Percentiles rank a stretch among this genome's conserved stretches.
These are phyloP conservation scores for Alectoris magna DNA, from an alignment of 2,797 vertebrate genomes.

Conservation along the genomic window DNA sequence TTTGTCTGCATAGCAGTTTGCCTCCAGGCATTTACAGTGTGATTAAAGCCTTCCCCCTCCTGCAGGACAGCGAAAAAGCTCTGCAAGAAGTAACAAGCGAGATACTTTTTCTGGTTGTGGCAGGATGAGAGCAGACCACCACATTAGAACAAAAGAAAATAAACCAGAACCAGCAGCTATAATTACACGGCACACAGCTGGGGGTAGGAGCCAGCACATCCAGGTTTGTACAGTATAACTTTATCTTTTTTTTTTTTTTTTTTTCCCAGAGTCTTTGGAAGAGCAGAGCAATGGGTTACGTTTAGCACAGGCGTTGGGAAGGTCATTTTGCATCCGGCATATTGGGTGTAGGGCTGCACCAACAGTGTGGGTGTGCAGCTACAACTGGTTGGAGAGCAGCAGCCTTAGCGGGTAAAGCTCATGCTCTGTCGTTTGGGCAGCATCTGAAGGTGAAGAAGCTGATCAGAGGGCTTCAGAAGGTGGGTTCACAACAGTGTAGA, in stretches of 20 bases:
- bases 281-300: not conserved
- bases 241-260: not conserved
- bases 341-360: not conserved
- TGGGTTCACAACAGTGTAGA: not conserved
- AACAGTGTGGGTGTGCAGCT: not conserved
- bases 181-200: not conserved
- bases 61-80: conserved; percentile 38
- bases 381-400: not conserved
- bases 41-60: conserved; percentile 11
- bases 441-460: not conserved
- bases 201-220: conserved; percentile 17
- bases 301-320: not conserved
- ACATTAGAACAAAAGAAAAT: conserved; percentile 45
- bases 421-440: not conserved
- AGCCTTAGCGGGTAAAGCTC: not conserved
- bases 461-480: not conserved
- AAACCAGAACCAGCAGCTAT: not conserved
- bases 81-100: conserved; percentile 60
- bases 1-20: not conserved
- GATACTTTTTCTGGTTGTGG: not conserved
- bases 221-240: not conserved
- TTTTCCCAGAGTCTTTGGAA: not conserved
- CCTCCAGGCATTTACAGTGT: not conserved
- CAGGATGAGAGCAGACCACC: conserved; percentile 57
- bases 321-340: not conserved